Evolutionary conservation across 2,797 vertebrate species (phyloP).

Genomic region (Otus scops): DNA sequence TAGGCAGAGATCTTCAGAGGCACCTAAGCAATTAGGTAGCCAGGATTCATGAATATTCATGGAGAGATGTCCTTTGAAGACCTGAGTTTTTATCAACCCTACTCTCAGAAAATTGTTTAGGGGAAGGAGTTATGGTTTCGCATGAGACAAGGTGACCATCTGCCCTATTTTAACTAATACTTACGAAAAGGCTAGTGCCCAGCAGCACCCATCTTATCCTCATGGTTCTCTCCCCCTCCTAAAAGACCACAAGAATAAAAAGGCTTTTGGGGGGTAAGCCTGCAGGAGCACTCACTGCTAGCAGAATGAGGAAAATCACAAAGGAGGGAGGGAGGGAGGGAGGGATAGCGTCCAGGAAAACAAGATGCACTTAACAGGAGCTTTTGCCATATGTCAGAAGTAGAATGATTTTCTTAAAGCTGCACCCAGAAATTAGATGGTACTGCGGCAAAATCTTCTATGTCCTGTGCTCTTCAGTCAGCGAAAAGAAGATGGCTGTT

Average conservation of each 20-base stretch:
- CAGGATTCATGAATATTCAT: neutral
- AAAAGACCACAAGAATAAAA: neutral
- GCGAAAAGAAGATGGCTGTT: neutral
- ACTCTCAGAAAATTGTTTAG: neutral
- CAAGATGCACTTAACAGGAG: neutral
- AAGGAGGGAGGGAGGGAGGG: neutral
- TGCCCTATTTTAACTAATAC: neutral
- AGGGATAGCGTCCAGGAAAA: neutral
- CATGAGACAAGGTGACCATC: neutral
- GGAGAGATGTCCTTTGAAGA: neutral
- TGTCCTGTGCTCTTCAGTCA: neutral
- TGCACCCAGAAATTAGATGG: neutral
- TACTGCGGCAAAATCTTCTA: neutral
- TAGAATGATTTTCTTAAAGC: neutral
- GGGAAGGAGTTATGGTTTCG: neutral
- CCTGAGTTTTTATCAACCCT: neutral
- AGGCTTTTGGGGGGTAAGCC: neutral
- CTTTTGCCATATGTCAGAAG: neutral
- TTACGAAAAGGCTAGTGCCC: neutral
- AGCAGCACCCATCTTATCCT: neutral
- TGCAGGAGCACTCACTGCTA: neutral
- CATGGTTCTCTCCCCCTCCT: neutral
- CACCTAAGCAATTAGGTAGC: neutral
- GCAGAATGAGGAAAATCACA: neutral
- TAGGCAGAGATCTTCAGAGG: neutral